Evolutionary conservation across 2,888 invertebrate genomes (phyloP), one percentile per base, ranked within the genome.

Genomic region (Adelognathus sp.): DNA sequence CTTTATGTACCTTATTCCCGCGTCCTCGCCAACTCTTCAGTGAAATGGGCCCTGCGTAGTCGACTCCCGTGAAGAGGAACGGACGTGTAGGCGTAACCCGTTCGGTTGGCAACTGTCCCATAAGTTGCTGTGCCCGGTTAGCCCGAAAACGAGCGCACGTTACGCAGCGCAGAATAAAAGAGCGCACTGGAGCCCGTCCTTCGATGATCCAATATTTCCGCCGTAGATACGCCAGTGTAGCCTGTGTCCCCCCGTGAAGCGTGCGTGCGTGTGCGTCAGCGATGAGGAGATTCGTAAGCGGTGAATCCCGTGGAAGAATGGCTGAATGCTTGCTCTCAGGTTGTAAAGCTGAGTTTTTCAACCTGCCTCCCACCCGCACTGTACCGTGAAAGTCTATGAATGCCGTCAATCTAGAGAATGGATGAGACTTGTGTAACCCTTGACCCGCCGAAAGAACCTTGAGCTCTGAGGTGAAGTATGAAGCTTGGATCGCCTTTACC

Each of bases 281-380:
- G 21, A 80, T 78, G 11, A 76, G 14, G 1, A 81, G 29, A 2
- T 24, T 36, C 1, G 79, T 60, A 11, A 79, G 36, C 3, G 18
- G 41, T 9, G 77, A 75, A 1, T 36, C 3, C 0, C 69, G 60
- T 63, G 80, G 72, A 4, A 80, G 6, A 3, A 80, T 71, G 2
- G 50, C 7, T 2, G 79, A 70, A 44, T 81, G 75, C n/a, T 69
- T 76, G 2, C 9, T 27, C 7, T 77, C 72, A 6, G 46, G 54
- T 3, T 56, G 29, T 7, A 81, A 60, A 33, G 9, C 29, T 11
- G 72, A 44, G 24, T 79, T 21, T 0, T 50, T 21, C 1, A 81
- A 60, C 0, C 76, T 18, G 0, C 81, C 77, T 1, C 81, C 73
- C 4, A 82, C 75, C 16, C 81, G 56, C 27, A 82, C 44, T 1